Conservation (phyloP, 1,140 invertebrate genomes). For the Phymastichus coffea region DNA sequence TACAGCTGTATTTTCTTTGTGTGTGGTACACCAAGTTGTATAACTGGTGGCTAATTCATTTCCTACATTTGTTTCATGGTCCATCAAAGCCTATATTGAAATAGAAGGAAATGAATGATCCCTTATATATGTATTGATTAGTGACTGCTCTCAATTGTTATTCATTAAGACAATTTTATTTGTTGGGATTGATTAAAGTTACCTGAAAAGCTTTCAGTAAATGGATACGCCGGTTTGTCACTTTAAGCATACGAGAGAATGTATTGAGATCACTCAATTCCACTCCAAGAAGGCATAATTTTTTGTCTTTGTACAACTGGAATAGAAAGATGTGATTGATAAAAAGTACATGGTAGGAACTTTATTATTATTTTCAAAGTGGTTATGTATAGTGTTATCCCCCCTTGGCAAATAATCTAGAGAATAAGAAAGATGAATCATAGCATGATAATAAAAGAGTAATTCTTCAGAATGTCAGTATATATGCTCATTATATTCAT, state of each 20-base stretch:
- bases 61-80: conserved; percentile 62
- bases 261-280: conserved; percentile 74
- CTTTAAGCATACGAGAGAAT: conserved; percentile 71
- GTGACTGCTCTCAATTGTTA: too few relatives aligned
- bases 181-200: neutral
- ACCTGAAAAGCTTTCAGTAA: conserved; percentile 70
- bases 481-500: neutral
- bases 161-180: conserved; percentile 60
- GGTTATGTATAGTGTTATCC: too few relatives aligned
- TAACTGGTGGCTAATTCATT: conserved; percentile 58
- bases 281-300: conserved; percentile 61
- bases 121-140: too few relatives aligned
- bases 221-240: conserved; percentile 67
- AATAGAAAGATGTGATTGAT: conserved; percentile 38
- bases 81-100: conserved; percentile 60
- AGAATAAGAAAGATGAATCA: too few relatives aligned
- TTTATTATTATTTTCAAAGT: too few relatives aligned
- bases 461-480: neutral
- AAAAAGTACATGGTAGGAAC: too few relatives aligned
- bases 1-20: conserved; percentile 29
- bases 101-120: conserved; percentile 6
- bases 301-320: conserved; percentile 66
- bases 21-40: conserved; percentile 41
- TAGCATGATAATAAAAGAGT: neutral
- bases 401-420: too few relatives aligned